A percentile compares a stretch with the other conserved stretches of the same genome.
Conservation (phyloP, 2,888 invertebrate species). For the Capitulum mitella region DNA sequence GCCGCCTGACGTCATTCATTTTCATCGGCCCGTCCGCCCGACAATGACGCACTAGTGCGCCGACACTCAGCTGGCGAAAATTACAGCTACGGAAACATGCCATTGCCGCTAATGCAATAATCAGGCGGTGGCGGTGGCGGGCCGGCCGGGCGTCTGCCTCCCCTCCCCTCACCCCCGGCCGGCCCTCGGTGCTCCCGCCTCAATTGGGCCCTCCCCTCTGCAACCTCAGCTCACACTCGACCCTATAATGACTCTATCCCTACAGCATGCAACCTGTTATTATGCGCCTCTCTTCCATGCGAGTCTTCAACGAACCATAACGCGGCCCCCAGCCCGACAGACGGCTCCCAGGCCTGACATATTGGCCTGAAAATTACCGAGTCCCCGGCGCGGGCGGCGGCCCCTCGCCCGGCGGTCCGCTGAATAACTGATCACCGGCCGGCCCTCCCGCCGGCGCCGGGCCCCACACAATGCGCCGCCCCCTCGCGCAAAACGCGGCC, state of each 20-base stretch:
- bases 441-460: background rate
- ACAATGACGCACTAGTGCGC: background rate
- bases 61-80: background rate
- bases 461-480: background rate
- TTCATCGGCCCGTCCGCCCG: too few species aligned
- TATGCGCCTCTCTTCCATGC: conserved; percentile 8
- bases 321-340: background rate
- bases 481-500: background rate
- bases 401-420: background rate
- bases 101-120: background rate
- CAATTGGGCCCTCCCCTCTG: background rate
- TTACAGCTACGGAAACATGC: background rate
- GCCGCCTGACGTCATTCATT: too few species aligned
- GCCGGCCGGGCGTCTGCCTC: background rate
- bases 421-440: conserved; percentile 9
- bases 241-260: background rate
- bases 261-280: conserved; percentile 24
- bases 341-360: conserved; percentile 7
- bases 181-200: background rate
- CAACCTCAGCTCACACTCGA: conserved; percentile 19
- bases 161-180: background rate
- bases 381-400: background rate
- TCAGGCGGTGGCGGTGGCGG: background rate
- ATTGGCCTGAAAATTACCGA: conserved; percentile 20
- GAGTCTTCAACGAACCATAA: conserved; percentile 20